Evolutionary conservation across 2,888 invertebrate genomes (phyloP).

Genomic region (Agrotis ipsilon): DNA sequence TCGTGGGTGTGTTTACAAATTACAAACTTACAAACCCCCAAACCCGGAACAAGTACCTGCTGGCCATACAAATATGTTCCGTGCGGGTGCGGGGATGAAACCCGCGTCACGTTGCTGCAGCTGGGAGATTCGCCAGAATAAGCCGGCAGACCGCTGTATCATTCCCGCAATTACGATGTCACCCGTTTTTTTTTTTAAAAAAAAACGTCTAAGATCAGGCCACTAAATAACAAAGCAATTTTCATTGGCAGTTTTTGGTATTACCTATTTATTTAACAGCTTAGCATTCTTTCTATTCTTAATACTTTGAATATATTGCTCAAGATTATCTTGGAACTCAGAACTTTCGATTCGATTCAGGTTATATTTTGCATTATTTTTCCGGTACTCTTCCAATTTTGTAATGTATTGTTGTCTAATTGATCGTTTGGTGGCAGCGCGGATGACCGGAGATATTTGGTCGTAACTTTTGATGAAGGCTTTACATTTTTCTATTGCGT

Average conservation of each 20-base stretch:
- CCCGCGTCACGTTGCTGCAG: too few relatives aligned
- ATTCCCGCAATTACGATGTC: too few relatives aligned
- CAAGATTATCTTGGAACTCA: constrained; percentile 92
- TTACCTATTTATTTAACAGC: constrained; percentile 61
- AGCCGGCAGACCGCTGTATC: too few relatives aligned
- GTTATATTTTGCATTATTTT: constrained; percentile 91
- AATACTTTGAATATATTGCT: constrained; percentile 92
- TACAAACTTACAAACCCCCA: too few relatives aligned
- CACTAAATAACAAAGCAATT: not conserved
- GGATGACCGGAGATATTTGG: constrained; percentile 90
- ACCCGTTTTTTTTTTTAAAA: too few relatives aligned
- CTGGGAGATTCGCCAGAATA: too few relatives aligned
- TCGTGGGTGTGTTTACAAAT: too few relatives aligned
- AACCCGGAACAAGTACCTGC: too few relatives aligned
- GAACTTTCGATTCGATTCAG: constrained; percentile 90
- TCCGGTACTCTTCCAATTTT: constrained; percentile 88
- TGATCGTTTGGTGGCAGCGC: constrained; percentile 87
- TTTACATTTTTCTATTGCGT: constrained; percentile 92
- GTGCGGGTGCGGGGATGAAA: too few relatives aligned
- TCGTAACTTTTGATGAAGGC: constrained; percentile 92
- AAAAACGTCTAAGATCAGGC: too few relatives aligned
- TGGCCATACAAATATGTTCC: too few relatives aligned
- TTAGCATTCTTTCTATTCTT: constrained; percentile 86
- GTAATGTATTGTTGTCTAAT: constrained; percentile 84
- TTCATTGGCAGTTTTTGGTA: not conserved